Evolutionary conservation across 2,113 vertebrate genomes (phyloP).

Genomic region (Psammodynastes pulverulentus): DNA sequence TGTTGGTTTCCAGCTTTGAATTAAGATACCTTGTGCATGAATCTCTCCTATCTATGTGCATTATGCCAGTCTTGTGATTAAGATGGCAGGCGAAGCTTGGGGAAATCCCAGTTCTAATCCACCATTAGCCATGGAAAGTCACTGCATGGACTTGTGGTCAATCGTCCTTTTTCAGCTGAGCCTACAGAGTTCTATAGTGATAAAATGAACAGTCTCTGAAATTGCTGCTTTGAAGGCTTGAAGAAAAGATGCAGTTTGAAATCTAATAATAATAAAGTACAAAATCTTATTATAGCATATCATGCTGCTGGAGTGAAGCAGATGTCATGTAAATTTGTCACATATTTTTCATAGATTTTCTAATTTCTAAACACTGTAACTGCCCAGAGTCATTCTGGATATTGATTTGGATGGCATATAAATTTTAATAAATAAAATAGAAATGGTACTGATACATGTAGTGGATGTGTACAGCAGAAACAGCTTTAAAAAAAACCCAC

Average conservation of each 20-base stretch:
- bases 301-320: neutral
- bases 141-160: neutral
- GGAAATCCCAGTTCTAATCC: neutral
- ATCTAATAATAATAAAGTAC: neutral
- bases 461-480: neutral
- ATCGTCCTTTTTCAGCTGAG: neutral
- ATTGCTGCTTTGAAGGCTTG: no score
- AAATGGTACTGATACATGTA: neutral
- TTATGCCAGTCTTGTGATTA: neutral
- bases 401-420: neutral
- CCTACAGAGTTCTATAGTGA: neutral
- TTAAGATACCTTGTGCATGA: neutral
- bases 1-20: neutral
- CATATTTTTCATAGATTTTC: neutral
- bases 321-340: neutral
- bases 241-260: no score
- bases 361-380: neutral
- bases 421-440: neutral
- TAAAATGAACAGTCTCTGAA: neutral
- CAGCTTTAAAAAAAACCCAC: neutral
- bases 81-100: neutral
- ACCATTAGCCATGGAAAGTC: neutral
- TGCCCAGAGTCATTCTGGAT: neutral
- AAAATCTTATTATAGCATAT: neutral
- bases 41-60: neutral